Percentiles rank a stretch among this genome's conserved stretches.
Evolutionary conservation across 92 coral and sea anemone species (phyloP).

Genomic region (Bergia puertoricense): DNA sequence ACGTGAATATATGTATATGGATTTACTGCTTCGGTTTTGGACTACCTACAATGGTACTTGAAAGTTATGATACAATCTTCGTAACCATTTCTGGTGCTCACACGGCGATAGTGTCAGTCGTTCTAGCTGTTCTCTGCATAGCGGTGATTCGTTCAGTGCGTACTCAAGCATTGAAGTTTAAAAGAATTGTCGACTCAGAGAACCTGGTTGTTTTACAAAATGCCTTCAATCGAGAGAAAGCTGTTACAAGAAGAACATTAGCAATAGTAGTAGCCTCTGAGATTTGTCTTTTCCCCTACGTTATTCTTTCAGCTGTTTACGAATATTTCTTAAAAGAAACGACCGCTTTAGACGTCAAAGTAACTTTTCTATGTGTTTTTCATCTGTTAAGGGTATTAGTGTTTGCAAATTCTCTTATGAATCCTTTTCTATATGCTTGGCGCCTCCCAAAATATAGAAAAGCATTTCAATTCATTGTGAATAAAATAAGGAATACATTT

Average conservation of each 20-base stretch:
- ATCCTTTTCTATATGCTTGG: no score
- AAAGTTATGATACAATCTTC: background rate
- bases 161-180: background rate
- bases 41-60: no score
- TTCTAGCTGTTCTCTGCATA: background rate
- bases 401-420: no score
- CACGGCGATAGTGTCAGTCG: background rate
- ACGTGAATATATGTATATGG: background rate
- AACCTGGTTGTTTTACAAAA: background rate
- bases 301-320: background rate
- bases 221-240: background rate
- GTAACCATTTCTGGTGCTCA: background rate
- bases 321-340: no score
- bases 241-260: background rate
- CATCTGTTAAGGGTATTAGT: no score
- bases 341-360: background rate
- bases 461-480: no score
- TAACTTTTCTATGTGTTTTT: background rate
- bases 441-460: no score
- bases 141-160: conserved; percentile 6
- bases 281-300: no score
- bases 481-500: no score
- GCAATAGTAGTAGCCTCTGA: background rate
- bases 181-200: background rate
- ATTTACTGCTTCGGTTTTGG: no score